Evolutionary conservation across 2,797 vertebrate genomes (phyloP), one percentile per base, ranked within the genome.

Genomic region (Echiichthys vipera): DNA sequence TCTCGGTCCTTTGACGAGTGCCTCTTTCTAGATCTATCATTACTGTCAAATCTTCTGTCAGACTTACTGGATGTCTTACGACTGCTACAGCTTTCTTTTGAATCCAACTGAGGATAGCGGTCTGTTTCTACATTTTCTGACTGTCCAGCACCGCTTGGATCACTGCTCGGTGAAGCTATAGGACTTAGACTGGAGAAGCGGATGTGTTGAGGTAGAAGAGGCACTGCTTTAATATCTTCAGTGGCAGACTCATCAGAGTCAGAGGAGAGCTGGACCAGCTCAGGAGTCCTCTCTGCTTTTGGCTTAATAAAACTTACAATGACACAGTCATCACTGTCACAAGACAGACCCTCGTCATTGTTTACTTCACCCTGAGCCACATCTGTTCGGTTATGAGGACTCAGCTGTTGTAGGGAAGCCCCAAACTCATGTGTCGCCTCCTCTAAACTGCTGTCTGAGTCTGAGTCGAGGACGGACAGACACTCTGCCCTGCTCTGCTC

Each of bases 261-360:
- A 0, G 97, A 98, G 18, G 97, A 97, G 39, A 99, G 93, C 65
- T 97, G 94, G 54, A 98, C 95, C 65, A 99, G 92, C 88, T 98
- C 97, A 40, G 98, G 98, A 2, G 97, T 99, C 79, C 97, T 95
- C 64, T 99, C 96, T 30, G 89, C 83, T 46, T 95, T 86, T 0
- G 98, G 95, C 71, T 98, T 99, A 46, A 98, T 95, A 74, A 95
- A 97, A 7, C 96, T 94, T 20, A 98, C 88, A 57, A 98, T 96
- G 45, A 99, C 86, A 83, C 98, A 99, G 72, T 96, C 97, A 7
- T 97, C 96, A 0, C 89, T 93, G 17, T 93, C 93, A 63, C 89
- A 89, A 45, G 90, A 90, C 20, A 57, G 75, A 73, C 40, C 67
- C 15, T 76, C 84, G 3, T 89, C 64, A 0, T 77, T 63, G 54